These are phyloP conservation scores for Lucifuga dentata DNA, from an alignment of 2,113 vertebrate species.

Conservation along the genomic window DNA sequence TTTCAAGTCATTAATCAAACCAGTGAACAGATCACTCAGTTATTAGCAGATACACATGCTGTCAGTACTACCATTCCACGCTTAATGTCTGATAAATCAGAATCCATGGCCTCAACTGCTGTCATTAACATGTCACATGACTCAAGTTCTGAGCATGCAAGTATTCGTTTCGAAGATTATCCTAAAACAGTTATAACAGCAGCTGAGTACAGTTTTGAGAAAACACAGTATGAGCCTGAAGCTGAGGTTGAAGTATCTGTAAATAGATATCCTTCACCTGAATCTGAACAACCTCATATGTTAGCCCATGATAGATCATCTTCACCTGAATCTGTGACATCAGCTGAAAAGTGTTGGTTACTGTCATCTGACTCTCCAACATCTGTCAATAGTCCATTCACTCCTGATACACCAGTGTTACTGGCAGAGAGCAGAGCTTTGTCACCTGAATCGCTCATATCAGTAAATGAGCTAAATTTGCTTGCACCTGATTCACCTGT, in stretches of 20 bases:
- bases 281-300: slow-evolving; percentile 9
- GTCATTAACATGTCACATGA: slow-evolving; percentile 64
- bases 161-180: slow-evolving; percentile 14
- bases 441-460: slow-evolving; percentile 59
- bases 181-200: slow-evolving; percentile 1
- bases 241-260: neutral
- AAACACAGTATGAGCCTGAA: slow-evolving; percentile 29
- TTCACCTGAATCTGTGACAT: slow-evolving; percentile 46
- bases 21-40: neutral
- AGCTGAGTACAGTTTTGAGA: slow-evolving; percentile 25
- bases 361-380: slow-evolving; percentile 44
- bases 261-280: slow-evolving; percentile 4
- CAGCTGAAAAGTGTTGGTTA: too few relatives aligned
- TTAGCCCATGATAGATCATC: too few relatives aligned
- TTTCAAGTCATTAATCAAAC: slow-evolving; percentile 1
- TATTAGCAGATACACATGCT: slow-evolving; percentile 10
- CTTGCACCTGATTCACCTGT: slow-evolving; percentile 60
- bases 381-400: too few relatives aligned
- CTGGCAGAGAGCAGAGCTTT: slow-evolving; percentile 53
- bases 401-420: slow-evolving; percentile 15
- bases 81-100: slow-evolving; percentile 21
- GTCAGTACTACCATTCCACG: neutral
- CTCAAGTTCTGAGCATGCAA: slow-evolving; percentile 35
- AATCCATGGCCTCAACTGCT: neutral
- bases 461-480: slow-evolving; percentile 49